These are phyloP conservation scores for Crenichthys baileyi DNA, from an alignment of 2,797 vertebrate genomes.

Conservation along the genomic window DNA sequence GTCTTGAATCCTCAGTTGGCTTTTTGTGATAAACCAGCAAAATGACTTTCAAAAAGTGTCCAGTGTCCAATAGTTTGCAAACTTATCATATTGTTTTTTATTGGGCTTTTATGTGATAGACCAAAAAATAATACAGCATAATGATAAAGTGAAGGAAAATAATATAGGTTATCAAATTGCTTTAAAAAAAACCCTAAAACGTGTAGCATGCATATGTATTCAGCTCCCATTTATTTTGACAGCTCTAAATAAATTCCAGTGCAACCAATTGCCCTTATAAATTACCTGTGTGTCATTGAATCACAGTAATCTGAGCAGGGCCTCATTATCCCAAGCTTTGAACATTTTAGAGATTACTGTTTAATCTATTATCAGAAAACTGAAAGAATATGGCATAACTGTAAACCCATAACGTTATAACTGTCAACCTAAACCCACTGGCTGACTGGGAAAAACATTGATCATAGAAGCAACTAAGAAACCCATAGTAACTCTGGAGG, in stretches of 20 bases:
- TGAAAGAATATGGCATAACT: neutral
- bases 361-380: neutral
- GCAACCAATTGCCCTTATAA: neutral
- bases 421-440: too few relatives aligned
- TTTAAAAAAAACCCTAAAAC: neutral
- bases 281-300: neutral
- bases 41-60: neutral
- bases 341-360: neutral
- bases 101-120: neutral
- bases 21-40: neutral
- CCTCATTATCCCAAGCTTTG: neutral
- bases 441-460: neutral
- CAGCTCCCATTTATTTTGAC: too few relatives aligned
- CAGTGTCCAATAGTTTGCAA: neutral
- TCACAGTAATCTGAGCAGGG: neutral
- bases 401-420: neutral
- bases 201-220: neutral
- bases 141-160: neutral
- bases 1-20: constrained; percentile 14
- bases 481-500: neutral
- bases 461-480: neutral
- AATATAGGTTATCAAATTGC: neutral
- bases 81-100: too few relatives aligned
- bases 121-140: neutral
- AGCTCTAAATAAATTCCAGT: neutral